Conservation (phyloP, 2,113 vertebrate genomes). For the Oxyura jamaicensis region DNA sequence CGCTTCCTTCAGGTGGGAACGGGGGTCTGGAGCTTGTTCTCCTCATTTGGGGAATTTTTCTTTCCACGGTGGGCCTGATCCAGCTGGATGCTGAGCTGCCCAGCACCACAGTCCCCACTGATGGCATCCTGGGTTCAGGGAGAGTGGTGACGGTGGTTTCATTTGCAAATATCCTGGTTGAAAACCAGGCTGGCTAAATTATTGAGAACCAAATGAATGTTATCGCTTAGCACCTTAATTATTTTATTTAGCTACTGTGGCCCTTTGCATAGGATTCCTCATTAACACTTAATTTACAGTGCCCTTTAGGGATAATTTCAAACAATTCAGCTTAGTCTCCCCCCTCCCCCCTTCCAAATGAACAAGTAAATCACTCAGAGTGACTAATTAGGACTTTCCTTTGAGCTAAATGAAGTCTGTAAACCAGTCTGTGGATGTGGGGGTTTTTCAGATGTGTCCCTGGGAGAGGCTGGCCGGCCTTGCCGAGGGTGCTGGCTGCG, state of each 20-base stretch:
- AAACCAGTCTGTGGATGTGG: not conserved
- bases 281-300: slow-evolving; percentile 73
- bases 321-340: slow-evolving; percentile 53
- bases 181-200: slow-evolving; percentile 27
- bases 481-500: not conserved
- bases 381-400: slow-evolving; percentile 68
- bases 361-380: slow-evolving; percentile 65
- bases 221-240: slow-evolving; percentile 70
- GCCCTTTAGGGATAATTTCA: slow-evolving; percentile 73
- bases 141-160: slow-evolving; percentile 45
- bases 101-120: not conserved
- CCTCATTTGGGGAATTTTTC: not conserved
- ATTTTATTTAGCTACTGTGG: slow-evolving; percentile 68
- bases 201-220: slow-evolving; percentile 57
- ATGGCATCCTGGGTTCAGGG: not conserved
- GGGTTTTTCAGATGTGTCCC: not conserved
- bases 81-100: not conserved
- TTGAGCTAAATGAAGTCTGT: slow-evolving; percentile 57
- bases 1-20: not conserved
- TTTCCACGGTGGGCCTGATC: not conserved
- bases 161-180: slow-evolving; percentile 65
- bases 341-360: slow-evolving; percentile 12
- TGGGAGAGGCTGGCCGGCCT: not conserved
- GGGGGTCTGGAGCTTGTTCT: not conserved
- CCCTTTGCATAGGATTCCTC: slow-evolving; percentile 68